Evolutionary conservation across 2,797 vertebrate species (phyloP).

Genomic region (Megalops cyprinoides): DNA sequence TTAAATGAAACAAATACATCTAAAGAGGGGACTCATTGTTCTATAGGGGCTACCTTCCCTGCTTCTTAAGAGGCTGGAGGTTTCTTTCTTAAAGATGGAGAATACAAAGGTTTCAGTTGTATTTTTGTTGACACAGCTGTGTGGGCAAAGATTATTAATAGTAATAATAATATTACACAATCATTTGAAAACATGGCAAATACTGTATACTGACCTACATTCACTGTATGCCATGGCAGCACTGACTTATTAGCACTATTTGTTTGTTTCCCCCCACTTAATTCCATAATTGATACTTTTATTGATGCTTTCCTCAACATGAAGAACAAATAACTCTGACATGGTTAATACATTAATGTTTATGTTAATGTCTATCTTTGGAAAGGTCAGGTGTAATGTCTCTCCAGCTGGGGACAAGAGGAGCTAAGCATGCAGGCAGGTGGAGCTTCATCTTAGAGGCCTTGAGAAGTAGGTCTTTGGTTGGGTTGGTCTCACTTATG

Average conservation of each 20-base stretch:
- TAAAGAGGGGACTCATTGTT: conserved; percentile 11
- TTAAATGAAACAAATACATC: neutral
- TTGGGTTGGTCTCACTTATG: neutral
- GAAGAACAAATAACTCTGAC: neutral
- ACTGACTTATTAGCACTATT: neutral
- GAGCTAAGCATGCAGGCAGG: neutral
- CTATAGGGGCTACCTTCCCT: neutral
- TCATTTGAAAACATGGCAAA: conserved; percentile 4
- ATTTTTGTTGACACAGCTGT: neutral
- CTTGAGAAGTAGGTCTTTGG: neutral
- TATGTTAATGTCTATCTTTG: neutral
- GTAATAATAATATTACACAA: conserved; percentile 21
- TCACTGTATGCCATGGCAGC: neutral
- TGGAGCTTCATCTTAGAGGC: neutral
- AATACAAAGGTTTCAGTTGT: neutral
- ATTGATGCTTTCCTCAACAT: neutral
- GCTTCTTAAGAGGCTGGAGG: neutral
- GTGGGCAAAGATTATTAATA: conserved; percentile 4
- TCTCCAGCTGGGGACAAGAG: neutral
- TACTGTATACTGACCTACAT: neutral
- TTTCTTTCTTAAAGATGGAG: neutral
- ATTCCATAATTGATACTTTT: conserved; percentile 1
- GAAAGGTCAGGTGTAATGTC: neutral
- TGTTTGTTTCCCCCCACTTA: neutral
- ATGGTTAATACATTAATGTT: neutral